phyloP scores from a whole-genome alignment of 2,113 vertebrate species.

The Paracanthobrama guichenoti region DNA sequence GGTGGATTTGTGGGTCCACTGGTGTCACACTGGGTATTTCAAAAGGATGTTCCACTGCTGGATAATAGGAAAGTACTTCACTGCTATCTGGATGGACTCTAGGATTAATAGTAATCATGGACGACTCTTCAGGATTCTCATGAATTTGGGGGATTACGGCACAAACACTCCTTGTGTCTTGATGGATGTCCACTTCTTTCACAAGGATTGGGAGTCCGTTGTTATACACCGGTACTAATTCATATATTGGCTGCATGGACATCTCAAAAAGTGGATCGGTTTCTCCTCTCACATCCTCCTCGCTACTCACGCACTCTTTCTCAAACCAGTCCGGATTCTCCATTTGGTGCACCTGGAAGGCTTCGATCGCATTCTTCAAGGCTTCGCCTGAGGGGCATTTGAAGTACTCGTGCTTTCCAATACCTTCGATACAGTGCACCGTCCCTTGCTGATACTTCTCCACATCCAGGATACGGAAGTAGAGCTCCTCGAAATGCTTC shows the following conservation, averaged over 20 bases:
- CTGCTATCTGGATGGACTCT: constrained; percentile 11
- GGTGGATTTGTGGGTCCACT: neutral
- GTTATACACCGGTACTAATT: constrained; percentile 71
- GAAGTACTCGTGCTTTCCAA: constrained; percentile 79
- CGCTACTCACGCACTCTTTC: constrained; percentile 70
- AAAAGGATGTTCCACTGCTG: neutral
- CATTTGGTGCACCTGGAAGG: constrained; percentile 80
- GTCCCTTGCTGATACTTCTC: constrained; percentile 88
- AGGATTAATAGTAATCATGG: constrained; percentile 54
- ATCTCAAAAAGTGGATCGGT: neutral
- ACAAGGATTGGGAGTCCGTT: constrained; percentile 54
- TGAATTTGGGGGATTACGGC: constrained; percentile 64
- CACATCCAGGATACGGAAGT: constrained; percentile 87
- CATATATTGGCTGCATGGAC: constrained; percentile 36
- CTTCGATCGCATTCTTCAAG: constrained; percentile 78
- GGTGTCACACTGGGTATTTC: constrained; percentile 27
- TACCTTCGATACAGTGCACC: constrained; percentile 80
- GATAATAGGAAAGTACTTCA: constrained; percentile 1
- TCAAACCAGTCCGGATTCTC: constrained; percentile 88
- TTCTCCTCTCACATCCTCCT: constrained; percentile 66
- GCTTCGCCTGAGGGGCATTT: constrained; percentile 77
- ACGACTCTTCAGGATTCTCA: neutral
- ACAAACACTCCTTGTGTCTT: constrained; percentile 43
- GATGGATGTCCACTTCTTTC: constrained; percentile 49
- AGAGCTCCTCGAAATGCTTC: constrained; percentile 91